Conservation (phyloP, 1,140 invertebrate species). For the Drosophila kanapiae region DNA sequence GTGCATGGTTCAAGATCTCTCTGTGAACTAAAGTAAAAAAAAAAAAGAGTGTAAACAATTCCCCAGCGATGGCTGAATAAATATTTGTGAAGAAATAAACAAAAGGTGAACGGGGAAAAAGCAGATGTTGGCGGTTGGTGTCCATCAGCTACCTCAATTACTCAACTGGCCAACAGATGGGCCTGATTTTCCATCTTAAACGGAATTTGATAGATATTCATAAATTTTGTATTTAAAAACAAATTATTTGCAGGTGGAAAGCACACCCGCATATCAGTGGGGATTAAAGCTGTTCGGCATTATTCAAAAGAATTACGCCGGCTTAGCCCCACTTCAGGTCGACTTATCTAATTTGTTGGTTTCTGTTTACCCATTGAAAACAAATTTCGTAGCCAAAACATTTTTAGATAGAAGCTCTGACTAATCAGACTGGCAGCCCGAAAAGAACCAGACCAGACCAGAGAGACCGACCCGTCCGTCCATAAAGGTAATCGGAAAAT, state of each 20-base stretch:
- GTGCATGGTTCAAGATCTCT: slow-evolving; percentile 42
- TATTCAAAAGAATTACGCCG: slow-evolving; percentile 10
- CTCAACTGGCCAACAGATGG: slow-evolving; percentile 49
- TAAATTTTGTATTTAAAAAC: slow-evolving; percentile 5
- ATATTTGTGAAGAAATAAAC: slow-evolving; percentile 35
- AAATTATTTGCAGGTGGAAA: slow-evolving; percentile 18
- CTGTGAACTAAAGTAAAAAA: slow-evolving; percentile 5
- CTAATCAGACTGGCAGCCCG: slow-evolving; percentile 37
- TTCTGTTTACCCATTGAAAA: slow-evolving; percentile 27
- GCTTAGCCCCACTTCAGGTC: slow-evolving; percentile 1
- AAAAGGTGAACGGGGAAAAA: slow-evolving; percentile 6
- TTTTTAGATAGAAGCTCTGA: slow-evolving; percentile 46
- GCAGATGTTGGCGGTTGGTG: slow-evolving; percentile 5
- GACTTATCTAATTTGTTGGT: slow-evolving; percentile 26
- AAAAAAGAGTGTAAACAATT: slow-evolving; percentile 34
- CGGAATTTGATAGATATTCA: slow-evolving; percentile 7
- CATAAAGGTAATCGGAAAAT: slow-evolving; percentile 60
- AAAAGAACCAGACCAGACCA: slow-evolving; percentile 16
- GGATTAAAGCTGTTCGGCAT: not conserved
- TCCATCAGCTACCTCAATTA: slow-evolving; percentile 34
- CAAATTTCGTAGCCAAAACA: slow-evolving; percentile 23
- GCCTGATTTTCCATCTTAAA: slow-evolving; percentile 13
- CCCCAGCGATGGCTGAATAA: slow-evolving; percentile 23
- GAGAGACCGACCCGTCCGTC: slow-evolving; percentile 13
- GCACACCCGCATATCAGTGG: not conserved